Evolutionary conservation across 2,888 invertebrate genomes (phyloP), one percentile per base, ranked within the genome.

Genomic region (Coenonympha arcania): DNA sequence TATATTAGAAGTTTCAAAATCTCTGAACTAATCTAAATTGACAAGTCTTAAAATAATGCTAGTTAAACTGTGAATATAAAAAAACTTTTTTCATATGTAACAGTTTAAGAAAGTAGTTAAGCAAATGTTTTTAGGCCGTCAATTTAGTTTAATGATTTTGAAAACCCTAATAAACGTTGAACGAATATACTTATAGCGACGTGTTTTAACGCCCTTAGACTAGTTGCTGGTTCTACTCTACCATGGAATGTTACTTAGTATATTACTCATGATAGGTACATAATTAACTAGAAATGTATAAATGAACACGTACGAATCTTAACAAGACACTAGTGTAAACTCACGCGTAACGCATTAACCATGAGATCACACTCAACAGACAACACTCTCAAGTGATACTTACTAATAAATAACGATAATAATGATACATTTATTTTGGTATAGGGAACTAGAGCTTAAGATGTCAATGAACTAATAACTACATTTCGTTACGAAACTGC

Each of bases 331-430:
- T 60, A 57, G 15, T 13, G 31, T 65, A 62, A 65, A 65, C 61
- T 63, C 63, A 66, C 64, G 63, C 64, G 61, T 65, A 71, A 71
- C 72, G 68, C 72, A 73, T 69, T 69, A 71, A 61, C 65, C 71
- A 75, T 82, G 84, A 84, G 81, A 85, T 85, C 82, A 74, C 79
- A 79, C 79, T 71, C 76, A 77, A 75, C 71, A 76, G 59, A 75
- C 68, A 72, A 63, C 74, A 76, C 70, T 73, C 68, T 53, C 72
- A 71, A 73, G 68, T 73, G 71, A 69, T 66, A 73, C 59, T 65
- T 71, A 70, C 69, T 74, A 85, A 85, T 85, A 86, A 86, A 84
- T 84, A 83, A 80, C 81, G 76, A 73, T 71, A 81, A 80, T 73
- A 77, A 73, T 71, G 26, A 72, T 74, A 79, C 64, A 71, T 73